These are phyloP conservation scores for Centropristis striata DNA, from an alignment of 2,113 vertebrate genomes.

Conservation along the genomic window DNA sequence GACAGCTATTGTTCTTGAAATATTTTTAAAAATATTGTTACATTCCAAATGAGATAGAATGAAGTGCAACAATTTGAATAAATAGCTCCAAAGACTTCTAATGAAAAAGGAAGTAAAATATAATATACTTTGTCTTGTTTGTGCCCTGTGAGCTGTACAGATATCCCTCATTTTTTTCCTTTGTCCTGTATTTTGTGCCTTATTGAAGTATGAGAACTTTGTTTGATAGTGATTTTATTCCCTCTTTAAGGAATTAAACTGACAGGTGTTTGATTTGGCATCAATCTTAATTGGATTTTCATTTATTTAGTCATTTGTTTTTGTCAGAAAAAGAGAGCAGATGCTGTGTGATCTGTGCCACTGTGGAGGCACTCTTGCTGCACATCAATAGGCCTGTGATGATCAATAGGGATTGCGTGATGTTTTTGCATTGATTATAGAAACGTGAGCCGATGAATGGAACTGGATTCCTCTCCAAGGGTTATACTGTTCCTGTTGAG, in stretches of 20 bases:
- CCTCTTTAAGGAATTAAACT: slow-evolving; percentile 58
- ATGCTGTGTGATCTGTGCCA: slow-evolving; percentile 77
- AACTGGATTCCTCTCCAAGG: slow-evolving; percentile 81
- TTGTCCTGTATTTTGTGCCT: not conserved
- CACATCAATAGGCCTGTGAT: slow-evolving; percentile 83
- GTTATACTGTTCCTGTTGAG: slow-evolving; percentile 69
- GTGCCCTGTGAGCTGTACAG: not conserved
- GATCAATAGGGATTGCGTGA: slow-evolving; percentile 87
- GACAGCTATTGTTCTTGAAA: not conserved
- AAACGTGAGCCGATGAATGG: slow-evolving; percentile 85
- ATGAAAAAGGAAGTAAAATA: not conserved
- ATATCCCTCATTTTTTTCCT: not conserved
- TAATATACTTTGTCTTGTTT: not conserved
- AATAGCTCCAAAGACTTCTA: not conserved
- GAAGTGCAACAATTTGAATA: not conserved
- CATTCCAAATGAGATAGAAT: not conserved
- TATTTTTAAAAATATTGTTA: not conserved
- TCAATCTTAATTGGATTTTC: slow-evolving; percentile 65
- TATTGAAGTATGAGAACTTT: slow-evolving; percentile 18
- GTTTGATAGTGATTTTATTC: slow-evolving; percentile 40
- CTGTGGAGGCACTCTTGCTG: slow-evolving; percentile 74
- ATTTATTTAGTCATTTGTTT: slow-evolving; percentile 73
- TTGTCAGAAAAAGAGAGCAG: slow-evolving; percentile 69
- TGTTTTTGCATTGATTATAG: slow-evolving; percentile 88
- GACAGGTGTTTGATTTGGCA: slow-evolving; percentile 68